These are phyloP conservation scores for Hylaeus anthracinus DNA, from an alignment of 1,140 invertebrate genomes.

Conservation along the genomic window DNA sequence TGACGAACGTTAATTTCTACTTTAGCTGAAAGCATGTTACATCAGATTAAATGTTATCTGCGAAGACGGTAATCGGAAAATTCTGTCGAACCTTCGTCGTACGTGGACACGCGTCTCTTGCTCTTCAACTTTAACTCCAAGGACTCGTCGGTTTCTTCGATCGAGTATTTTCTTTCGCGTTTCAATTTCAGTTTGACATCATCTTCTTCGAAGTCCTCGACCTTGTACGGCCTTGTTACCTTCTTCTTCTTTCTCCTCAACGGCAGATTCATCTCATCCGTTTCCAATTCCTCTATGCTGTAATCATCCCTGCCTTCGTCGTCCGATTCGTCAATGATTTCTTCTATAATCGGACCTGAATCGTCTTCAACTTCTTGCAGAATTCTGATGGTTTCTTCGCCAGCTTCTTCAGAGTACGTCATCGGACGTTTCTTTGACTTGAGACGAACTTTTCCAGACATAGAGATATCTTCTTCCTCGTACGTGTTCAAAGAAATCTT, in stretches of 20 bases:
- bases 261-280: constrained; percentile 80
- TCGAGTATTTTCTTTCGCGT: constrained; percentile 77
- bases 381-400: constrained; percentile 87
- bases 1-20: constrained; percentile 38
- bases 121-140: constrained; percentile 82
- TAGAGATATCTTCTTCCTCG: constrained; percentile 92
- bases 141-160: constrained; percentile 82
- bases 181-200: constrained; percentile 82
- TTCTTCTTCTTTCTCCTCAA: constrained; percentile 78
- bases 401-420: constrained; percentile 87
- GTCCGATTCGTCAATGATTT: constrained; percentile 85
- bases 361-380: constrained; percentile 86
- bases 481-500: constrained; percentile 91
- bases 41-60: constrained; percentile 42
- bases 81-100: constrained; percentile 84
- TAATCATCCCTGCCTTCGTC: constrained; percentile 84
- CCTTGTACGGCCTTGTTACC: constrained; percentile 67
- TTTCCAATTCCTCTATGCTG: constrained; percentile 81
- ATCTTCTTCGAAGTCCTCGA: constrained; percentile 78
- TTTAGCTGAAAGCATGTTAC: constrained; percentile 51
- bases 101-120: constrained; percentile 78
- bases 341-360: constrained; percentile 85
- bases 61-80: constrained; percentile 36
- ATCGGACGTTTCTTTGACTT: constrained; percentile 85
- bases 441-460: constrained; percentile 90